Conservation (phyloP, 2,888 invertebrate species). For the Sesia apiformis region DNA sequence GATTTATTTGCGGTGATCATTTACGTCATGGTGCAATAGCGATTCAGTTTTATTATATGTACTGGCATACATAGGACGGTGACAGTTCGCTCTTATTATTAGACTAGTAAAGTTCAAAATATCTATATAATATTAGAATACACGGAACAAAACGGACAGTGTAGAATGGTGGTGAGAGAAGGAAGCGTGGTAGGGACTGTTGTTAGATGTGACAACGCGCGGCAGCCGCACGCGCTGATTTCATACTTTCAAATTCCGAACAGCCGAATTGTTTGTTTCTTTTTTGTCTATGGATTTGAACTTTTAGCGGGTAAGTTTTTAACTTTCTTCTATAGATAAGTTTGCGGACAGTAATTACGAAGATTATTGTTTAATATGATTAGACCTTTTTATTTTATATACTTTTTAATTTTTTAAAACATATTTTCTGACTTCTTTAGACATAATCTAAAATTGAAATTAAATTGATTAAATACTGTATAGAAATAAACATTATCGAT, state of each 20-base stretch:
- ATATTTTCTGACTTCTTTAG: too few species aligned
- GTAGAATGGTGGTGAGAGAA: constrained; percentile 7
- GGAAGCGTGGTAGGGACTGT: constrained; percentile 11
- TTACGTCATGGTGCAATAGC: too few species aligned
- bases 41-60: too few species aligned
- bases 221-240: constrained; percentile 11
- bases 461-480: too few species aligned
- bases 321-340: too few species aligned
- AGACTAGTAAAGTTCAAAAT: background rate
- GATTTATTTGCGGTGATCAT: too few species aligned
- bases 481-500: too few species aligned
- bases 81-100: background rate
- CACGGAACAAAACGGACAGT: constrained; percentile 1
- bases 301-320: background rate
- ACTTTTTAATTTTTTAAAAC: too few species aligned
- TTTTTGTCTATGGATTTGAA: background rate
- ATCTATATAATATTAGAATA: background rate
- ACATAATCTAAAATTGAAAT: too few species aligned
- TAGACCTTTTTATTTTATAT: too few species aligned
- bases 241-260: background rate
- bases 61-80: background rate
- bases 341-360: too few species aligned
- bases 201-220: constrained; percentile 11
- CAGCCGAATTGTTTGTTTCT: background rate
- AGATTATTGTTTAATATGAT: too few species aligned